Base-by-base conservation (phyloP, 2,113 vertebrate species). In the Dinomys branickii region DNA sequence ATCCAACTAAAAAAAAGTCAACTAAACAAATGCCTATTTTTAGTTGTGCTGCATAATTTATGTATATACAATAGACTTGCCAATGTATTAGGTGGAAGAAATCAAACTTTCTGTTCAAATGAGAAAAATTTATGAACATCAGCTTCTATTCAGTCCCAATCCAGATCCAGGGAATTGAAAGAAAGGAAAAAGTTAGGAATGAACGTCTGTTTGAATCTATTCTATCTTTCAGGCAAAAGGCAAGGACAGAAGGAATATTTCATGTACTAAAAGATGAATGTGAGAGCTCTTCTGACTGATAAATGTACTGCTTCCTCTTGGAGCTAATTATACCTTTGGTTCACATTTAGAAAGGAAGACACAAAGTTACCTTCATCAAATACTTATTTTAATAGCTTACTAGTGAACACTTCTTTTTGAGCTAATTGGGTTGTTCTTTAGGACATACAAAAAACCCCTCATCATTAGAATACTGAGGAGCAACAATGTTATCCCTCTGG, bases 351-450 rank as follows among this genome's bases (percentile, higher is more conserved):
- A 94, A 98, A 95, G 41, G 90, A 97, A 96, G 59, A 22, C 88
- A 5, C 0, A 78, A 93, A 94, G 19, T 82, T 97, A 86, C 78
- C 95, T 97, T 96, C 67, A 80, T 65, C 20, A 96, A 97, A 97
- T 86, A 22, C 14, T 94, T 98, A 78, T 38, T 97, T 91, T 97
- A 96, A 59, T 96, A 94, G 20, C 33, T 93, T 94, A 97, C 97
- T 9, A 58, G 84, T 30, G 91, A 98, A 85, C 24, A 75, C 28
- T 93, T 94, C 5, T 93, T 95, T 95, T 59, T 92, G 30, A 96
- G 47, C 44, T 97, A 91, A 97, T 56, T 91, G 35, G 1, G 24
- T 95, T 97, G 44, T 96, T 97, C 96, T 97, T 85, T 81, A 93
- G 4, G 10, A 95, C 44, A 3, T 17, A 88, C 91, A 90, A 38